phyloP scores from a whole-genome alignment of 2,797 vertebrate species.

The Typhlichthys subterraneus region DNA sequence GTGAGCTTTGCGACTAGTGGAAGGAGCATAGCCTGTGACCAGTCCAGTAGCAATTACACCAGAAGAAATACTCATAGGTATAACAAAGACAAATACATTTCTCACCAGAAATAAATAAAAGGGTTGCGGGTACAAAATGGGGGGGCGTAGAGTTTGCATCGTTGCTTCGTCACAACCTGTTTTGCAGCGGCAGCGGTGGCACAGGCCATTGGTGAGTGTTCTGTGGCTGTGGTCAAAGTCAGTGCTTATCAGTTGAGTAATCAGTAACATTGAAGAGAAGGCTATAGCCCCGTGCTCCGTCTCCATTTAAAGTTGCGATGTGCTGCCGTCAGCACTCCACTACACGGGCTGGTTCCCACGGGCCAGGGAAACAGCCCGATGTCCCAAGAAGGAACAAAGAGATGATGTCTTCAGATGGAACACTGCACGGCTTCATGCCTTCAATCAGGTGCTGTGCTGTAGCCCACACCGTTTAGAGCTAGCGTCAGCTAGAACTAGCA shows the following conservation, averaged over 20 bases:
- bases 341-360: not conserved
- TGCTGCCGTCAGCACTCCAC: constrained; percentile 16
- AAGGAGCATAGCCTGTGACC: no score
- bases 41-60: no score
- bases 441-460: not conserved
- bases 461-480: not conserved
- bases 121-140: not conserved
- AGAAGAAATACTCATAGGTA: no score
- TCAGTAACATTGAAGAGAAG: not conserved
- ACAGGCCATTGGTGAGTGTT: constrained; percentile 10
- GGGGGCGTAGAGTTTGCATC: not conserved
- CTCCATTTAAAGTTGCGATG: constrained; percentile 9
- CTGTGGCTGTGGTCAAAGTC: constrained; percentile 5
- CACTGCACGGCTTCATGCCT: not conserved
- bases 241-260: constrained; percentile 6
- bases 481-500: not conserved
- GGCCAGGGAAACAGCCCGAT: not conserved
- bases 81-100: no score
- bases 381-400: constrained; percentile 3
- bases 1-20: no score
- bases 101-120: not conserved
- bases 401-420: constrained; percentile 7
- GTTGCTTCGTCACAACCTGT: constrained; percentile 4
- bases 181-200: not conserved
- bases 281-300: not conserved